These are phyloP conservation scores for Drosophila rhopaloa DNA, from an alignment of 1,140 invertebrate genomes.

Conservation along the genomic window DNA sequence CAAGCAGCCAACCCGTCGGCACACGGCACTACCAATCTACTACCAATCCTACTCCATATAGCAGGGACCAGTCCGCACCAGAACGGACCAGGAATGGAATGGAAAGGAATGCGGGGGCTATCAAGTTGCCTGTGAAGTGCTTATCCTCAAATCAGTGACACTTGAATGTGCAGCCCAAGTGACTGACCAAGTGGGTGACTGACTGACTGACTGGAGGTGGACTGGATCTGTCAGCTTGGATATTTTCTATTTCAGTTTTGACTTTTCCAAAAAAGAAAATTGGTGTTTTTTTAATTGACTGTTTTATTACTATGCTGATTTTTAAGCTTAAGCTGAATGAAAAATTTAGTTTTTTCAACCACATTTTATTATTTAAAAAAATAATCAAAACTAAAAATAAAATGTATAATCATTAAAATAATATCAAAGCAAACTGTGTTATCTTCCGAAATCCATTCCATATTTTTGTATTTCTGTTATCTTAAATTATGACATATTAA, in stretches of 20 bases:
- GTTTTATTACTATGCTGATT: too few species aligned
- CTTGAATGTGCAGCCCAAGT: constrained; percentile 81
- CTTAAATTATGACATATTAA: too few species aligned
- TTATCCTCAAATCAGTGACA: constrained; percentile 83
- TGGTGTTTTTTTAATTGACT: too few species aligned
- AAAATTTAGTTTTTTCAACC: too few species aligned
- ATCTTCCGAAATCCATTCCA: too few species aligned
- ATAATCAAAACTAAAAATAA: too few species aligned
- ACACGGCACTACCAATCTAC: constrained; percentile 28
- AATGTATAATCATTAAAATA: too few species aligned
- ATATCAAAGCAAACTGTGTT: too few species aligned
- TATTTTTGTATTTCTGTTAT: too few species aligned
- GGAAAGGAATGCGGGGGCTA: constrained; percentile 37
- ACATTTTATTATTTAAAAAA: too few species aligned
- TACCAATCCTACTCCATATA: constrained; percentile 18
- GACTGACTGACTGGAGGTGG: constrained; percentile 7
- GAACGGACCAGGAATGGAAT: too few species aligned
- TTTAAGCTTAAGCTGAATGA: too few species aligned
- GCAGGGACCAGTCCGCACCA: background rate
- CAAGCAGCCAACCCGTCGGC: constrained; percentile 18
- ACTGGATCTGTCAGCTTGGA: background rate
- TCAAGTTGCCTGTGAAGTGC: constrained; percentile 82
- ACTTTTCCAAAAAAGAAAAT: background rate
- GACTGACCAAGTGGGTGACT: constrained; percentile 76
- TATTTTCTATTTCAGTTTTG: background rate